Evolutionary conservation across 2,797 vertebrate species (phyloP), one percentile per base, ranked within the genome.

Genomic region (Eulemur mongoz): DNA sequence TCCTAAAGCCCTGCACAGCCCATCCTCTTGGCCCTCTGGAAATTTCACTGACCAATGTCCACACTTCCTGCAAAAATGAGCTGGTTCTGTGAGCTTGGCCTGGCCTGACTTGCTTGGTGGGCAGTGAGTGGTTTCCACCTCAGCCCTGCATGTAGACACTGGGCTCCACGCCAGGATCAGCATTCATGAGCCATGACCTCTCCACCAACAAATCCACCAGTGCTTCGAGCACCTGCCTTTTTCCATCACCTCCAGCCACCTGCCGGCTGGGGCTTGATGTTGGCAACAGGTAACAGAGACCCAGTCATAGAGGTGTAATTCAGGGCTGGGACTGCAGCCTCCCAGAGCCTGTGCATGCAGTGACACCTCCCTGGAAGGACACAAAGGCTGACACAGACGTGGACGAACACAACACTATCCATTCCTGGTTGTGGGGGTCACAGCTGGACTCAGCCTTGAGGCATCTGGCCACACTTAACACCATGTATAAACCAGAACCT

Each of bases 151-250:
- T 59, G 23, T 38, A 79, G 79, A n/a, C 30, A 45, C n/a, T 69
- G 79, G 97, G 89, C 96, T 87, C 6, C 59, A 83, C 23, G 93
- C 91, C 94, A 87, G 75, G n/a, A 40, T 3, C 6, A 38, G 25
- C 52, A 45, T 54, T 81, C 35, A 97, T 94, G 96, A 95, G 61
- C 94, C 91, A 0, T 97, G 94, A 97, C 91, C 72, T 96, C 97
- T 96, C 97, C 96, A 90, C 40, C 72, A 30, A 93, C 91, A 93
- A 96, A 94, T 93, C 96, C 80, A 83, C 1, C 2, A 32, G 45
- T 70, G 54, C 27, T 57, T 83, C 61, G 12, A 94, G 82, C 94
- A 97, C 75, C 96, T 97, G 97, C 43, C 91, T 94, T 97, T 76
- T 85, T 88, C 50, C 38, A 80, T 92, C 43, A 22, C 15, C 18